phyloP scores from a whole-genome alignment of 2,888 invertebrate species.

The Pecten maximus region DNA sequence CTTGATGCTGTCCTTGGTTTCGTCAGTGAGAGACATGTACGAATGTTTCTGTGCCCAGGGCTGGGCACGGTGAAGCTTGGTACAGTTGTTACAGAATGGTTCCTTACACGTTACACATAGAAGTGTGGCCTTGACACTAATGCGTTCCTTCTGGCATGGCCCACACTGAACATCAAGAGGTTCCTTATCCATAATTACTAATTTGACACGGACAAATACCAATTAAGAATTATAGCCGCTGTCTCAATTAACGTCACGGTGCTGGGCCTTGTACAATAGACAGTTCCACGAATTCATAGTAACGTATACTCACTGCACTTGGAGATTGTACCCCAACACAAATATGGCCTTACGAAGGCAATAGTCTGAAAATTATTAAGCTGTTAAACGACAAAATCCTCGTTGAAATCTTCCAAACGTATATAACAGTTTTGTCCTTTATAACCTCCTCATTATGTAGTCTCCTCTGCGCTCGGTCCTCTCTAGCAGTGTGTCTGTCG shows the following conservation, averaged over 20 bases:
- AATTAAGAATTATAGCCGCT: background rate
- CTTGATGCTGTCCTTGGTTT: background rate
- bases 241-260: too few relatives aligned
- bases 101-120: constrained; percentile 43
- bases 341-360: too few relatives aligned
- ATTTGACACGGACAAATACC: background rate
- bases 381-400: too few relatives aligned
- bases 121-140: constrained; percentile 33
- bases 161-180: constrained; percentile 39
- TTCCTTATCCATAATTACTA: background rate
- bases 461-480: background rate
- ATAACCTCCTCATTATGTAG: background rate
- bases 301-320: background rate
- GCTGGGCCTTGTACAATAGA: background rate
- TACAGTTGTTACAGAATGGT: constrained; percentile 42
- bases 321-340: too few relatives aligned
- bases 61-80: constrained; percentile 44
- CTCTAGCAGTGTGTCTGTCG: background rate
- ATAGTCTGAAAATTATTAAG: too few relatives aligned
- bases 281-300: background rate
- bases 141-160: constrained; percentile 36
- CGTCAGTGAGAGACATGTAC: constrained; percentile 23
- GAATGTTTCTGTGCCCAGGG: constrained; percentile 37
- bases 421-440: too few relatives aligned
- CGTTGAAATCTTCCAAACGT: too few relatives aligned